Evolutionary conservation across 2,113 vertebrate genomes (phyloP).

Genomic region (Syrmaticus mikado): DNA sequence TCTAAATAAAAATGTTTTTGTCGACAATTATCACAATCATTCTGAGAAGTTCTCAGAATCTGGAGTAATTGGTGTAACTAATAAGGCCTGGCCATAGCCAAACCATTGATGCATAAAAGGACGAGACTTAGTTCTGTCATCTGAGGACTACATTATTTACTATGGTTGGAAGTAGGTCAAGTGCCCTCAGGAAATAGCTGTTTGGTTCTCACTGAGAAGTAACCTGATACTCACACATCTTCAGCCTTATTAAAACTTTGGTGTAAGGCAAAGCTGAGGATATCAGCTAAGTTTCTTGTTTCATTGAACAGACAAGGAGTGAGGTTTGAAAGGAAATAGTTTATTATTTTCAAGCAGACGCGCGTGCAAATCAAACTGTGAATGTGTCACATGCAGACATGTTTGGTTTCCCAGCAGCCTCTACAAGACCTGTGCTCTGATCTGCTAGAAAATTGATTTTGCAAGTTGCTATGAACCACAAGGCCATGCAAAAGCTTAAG

Average conservation of each 20-base stretch:
- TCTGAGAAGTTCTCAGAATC: neutral
- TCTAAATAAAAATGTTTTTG: neutral
- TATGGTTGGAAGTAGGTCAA: conserved; percentile 54
- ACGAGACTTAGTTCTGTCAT: conserved; percentile 18
- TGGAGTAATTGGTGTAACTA: neutral
- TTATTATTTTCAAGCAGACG: conserved; percentile 17
- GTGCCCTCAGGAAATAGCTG: conserved; percentile 45
- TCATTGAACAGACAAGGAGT: neutral
- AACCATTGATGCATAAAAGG: neutral
- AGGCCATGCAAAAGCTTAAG: neutral
- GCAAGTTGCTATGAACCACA: neutral
- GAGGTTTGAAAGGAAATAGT: conserved; percentile 13
- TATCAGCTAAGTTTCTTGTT: conserved; percentile 18
- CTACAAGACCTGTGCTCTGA: neutral
- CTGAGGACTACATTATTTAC: conserved; percentile 30
- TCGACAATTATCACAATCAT: neutral
- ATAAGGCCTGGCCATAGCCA: neutral
- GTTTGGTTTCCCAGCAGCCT: neutral
- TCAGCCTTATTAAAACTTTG: conserved; percentile 48
- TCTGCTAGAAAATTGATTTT: neutral
- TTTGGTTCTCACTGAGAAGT: conserved; percentile 24
- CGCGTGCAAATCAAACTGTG: neutral
- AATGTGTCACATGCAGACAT: neutral
- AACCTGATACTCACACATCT: conserved; percentile 45
- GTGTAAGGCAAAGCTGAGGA: conserved; percentile 21